Conservation (phyloP, 2,888 invertebrate genomes). For the Cremastobaeus sp. region DNA sequence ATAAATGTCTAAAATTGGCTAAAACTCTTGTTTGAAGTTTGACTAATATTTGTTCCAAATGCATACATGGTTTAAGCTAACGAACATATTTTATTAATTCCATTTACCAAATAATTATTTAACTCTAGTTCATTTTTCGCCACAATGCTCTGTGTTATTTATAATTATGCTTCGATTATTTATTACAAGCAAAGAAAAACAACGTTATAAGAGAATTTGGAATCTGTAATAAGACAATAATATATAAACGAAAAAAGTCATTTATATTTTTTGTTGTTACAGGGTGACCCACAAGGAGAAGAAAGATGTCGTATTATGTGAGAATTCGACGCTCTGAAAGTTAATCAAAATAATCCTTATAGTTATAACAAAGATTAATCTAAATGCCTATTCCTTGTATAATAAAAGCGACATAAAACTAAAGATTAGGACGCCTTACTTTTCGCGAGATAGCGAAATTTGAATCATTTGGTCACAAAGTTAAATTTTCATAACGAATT, state of each 20-base stretch:
- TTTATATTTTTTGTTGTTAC: slow-evolving; percentile 68
- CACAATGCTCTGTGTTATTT: no score
- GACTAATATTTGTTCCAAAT: neutral
- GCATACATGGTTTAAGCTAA: neutral
- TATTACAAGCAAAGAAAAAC: no score
- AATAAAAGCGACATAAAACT: slow-evolving; percentile 10
- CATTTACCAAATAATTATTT: neutral
- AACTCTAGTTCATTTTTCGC: no score
- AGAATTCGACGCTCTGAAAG: slow-evolving; percentile 49
- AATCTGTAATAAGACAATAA: no score
- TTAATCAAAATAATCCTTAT: slow-evolving; percentile 38
- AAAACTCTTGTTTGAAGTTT: neutral
- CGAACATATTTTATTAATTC: neutral
- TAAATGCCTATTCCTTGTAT: slow-evolving; percentile 24
- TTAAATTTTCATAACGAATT: slow-evolving; percentile 13
- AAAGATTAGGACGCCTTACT: slow-evolving; percentile 1
- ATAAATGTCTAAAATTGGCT: no score
- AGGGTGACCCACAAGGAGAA: slow-evolving; percentile 79
- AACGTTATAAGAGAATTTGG: no score
- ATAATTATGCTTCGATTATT: no score
- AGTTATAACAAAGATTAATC: slow-evolving; percentile 32
- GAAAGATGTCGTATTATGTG: slow-evolving; percentile 82
- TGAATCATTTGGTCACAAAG: slow-evolving; percentile 9
- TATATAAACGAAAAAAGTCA: neutral
- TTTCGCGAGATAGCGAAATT: slow-evolving; percentile 5